phyloP scores from a whole-genome alignment of 2,888 invertebrate genomes.

The Sinohyriopsis cumingii region DNA sequence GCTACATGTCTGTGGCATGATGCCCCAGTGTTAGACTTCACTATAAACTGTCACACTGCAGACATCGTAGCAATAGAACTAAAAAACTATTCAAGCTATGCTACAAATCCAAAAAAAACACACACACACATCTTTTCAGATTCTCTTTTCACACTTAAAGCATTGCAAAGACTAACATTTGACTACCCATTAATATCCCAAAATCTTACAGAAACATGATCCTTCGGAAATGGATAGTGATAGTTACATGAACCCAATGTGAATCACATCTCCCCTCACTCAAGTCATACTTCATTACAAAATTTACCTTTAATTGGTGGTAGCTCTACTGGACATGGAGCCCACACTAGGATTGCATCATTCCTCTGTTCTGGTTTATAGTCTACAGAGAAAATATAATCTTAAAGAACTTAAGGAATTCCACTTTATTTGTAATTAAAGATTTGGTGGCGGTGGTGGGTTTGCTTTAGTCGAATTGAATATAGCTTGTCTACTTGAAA shows the following conservation, averaged over 20 bases:
- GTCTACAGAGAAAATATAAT: conserved; percentile 45
- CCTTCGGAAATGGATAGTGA: neutral
- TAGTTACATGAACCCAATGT: neutral
- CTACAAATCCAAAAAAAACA: too few relatives aligned
- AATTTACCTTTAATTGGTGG: conserved; percentile 85
- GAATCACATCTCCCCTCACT: neutral
- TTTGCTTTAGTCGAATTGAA: neutral
- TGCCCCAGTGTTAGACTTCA: too few relatives aligned
- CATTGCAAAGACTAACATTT: too few relatives aligned
- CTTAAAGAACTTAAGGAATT: neutral
- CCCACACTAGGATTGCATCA: conserved; percentile 95
- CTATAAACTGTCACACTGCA: too few relatives aligned
- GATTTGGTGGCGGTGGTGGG: neutral
- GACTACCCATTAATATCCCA: too few relatives aligned
- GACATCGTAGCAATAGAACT: too few relatives aligned
- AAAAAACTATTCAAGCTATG: too few relatives aligned
- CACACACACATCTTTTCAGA: too few relatives aligned
- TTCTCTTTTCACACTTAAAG: too few relatives aligned
- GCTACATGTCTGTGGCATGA: too few relatives aligned
- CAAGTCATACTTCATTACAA: neutral
- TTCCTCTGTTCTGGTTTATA: conserved; percentile 61
- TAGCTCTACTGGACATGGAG: conserved; percentile 90
- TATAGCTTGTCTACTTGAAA: too few relatives aligned
- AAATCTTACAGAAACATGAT: too few relatives aligned
- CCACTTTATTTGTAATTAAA: conserved; percentile 15